Base-by-base conservation (phyloP, 2,113 vertebrate species). In the Etheostoma cragini region DNA sequence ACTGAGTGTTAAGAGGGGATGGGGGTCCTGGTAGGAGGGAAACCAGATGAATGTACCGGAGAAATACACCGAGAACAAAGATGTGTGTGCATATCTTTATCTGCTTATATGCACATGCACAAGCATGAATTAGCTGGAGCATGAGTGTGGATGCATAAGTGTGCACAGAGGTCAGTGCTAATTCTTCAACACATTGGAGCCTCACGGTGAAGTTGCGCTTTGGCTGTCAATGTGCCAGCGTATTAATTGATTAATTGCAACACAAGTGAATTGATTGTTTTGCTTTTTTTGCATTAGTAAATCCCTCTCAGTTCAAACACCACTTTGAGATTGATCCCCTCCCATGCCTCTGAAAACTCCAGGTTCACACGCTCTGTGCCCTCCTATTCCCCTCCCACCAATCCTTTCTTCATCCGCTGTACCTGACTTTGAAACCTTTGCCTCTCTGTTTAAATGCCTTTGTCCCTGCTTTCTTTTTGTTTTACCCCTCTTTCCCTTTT, bases 241-340 rank as follows among this genome's bases (percentile, higher is more conserved):
- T 54, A 26, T 50, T 87, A 86, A 94, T 86, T 88, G 87, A 93
- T 93, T 85, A 71, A 87, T 88, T 85, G 67, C 78, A 81, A 86
- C 85, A 80, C 77, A 63, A 85, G 85, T 87, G 77, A 86, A 94
- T 94, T 92, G 92, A 94, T 93, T 93, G 77, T 71, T 82, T 87
- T 70, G 66, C 71, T 75, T 24, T 83, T 60, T 87, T 81, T 88
- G 76, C 75, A 72, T 89, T 74, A 52, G 50, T 74, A 87, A 88
- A 91, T 83, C 91, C 78, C 65, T 78, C 69, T 54, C 42, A 65
- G 87, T 91, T 93, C 85, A 88, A 92, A 89, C 68, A 19, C 17
- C 70, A 46, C 89, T 86, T 86, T 86, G 83, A 92, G 85, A 71
- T 77, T 60, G 0, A 75, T 72, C 73, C 66, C 61, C 47, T 74